Conservation (phyloP, 2,113 vertebrate species). For the Elephas maximus region DNA sequence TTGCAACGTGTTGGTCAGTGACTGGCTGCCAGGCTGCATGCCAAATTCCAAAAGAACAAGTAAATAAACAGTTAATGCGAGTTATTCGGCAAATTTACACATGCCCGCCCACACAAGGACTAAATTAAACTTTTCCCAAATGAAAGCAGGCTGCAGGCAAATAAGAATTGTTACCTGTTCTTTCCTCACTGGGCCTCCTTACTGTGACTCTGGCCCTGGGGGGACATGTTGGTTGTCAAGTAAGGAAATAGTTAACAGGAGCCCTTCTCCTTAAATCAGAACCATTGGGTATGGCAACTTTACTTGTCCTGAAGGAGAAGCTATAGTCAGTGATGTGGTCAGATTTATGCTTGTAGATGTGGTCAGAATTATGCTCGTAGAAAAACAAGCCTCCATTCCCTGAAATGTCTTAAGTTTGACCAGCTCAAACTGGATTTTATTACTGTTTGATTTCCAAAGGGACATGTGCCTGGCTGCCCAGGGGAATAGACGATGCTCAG, state of each 20-base stretch:
- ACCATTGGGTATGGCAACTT: not conserved
- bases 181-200: slow-evolving; percentile 9
- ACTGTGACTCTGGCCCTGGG: not conserved
- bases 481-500: slow-evolving; percentile 65
- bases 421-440: slow-evolving; percentile 68
- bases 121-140: slow-evolving; percentile 73
- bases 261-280: not conserved
- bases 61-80: slow-evolving; percentile 82
- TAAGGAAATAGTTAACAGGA: slow-evolving; percentile 36
- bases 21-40: slow-evolving; percentile 28
- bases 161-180: slow-evolving; percentile 46
- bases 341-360: slow-evolving; percentile 61
- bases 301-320: slow-evolving; percentile 43
- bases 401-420: slow-evolving; percentile 61
- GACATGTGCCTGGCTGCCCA: slow-evolving; percentile 15
- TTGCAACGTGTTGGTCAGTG: slow-evolving; percentile 56
- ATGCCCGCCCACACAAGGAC: slow-evolving; percentile 68
- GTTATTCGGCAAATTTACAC: slow-evolving; percentile 77
- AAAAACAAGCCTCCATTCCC: slow-evolving; percentile 47
- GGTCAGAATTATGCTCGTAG: slow-evolving; percentile 66
- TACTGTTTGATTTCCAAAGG: slow-evolving; percentile 66
- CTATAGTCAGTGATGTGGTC: slow-evolving; percentile 25
- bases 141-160: slow-evolving; percentile 41
- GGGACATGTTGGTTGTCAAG: not conserved
- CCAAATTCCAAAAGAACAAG: slow-evolving; percentile 77